Base-by-base conservation (phyloP, 2,113 vertebrate genomes). In the Clarias batrachus region DNA sequence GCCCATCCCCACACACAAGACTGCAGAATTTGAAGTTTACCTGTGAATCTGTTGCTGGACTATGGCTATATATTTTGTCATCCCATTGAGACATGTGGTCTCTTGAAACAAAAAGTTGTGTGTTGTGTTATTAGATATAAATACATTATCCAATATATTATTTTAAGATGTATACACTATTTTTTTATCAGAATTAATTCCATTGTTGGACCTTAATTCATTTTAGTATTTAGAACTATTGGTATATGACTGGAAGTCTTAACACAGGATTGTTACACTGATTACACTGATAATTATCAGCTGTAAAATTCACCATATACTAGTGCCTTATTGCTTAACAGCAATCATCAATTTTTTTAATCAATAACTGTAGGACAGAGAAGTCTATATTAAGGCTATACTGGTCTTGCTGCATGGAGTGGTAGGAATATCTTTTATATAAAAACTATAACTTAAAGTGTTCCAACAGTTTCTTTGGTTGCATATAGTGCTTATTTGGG, bases 1-100 rank as follows among this genome's bases (percentile, higher is more conserved):
- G 37, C 81, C 88, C 85, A 83, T 81, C 65, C 66, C 71, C 25
- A 63, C 81, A 86, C 88, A 89, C 78, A 71, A 48, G 17, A 30
- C 85, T 85, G 85, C 86, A 85, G 88, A 89, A 87, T 87, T 85
- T 87, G 62, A 70, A 80, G 88, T 82, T 82, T 78, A 78, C 83
- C 14, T 87, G 86, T 89, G 88, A 87, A 85, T 30, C 41, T 70
- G 41, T 48, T 57, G 37, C n/a, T 54, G 59, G 2, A 21, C 85
- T 16, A n/a, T 73, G 71, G 37, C 77, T 82, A 19, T 74, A 77
- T 33, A 52, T 59, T 83, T 74, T 27, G 33, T 52, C 33, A 79
- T 16, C 0, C 41, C 12, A 33, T 48, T 85, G 27, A 41, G 68
- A 65, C 80, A 25, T 81, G 79, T 85, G 59, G 37, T 25, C 41